These are phyloP conservation scores for Coelopa pilipes DNA, from an alignment of 2,888 invertebrate genomes.

Conservation along the genomic window DNA sequence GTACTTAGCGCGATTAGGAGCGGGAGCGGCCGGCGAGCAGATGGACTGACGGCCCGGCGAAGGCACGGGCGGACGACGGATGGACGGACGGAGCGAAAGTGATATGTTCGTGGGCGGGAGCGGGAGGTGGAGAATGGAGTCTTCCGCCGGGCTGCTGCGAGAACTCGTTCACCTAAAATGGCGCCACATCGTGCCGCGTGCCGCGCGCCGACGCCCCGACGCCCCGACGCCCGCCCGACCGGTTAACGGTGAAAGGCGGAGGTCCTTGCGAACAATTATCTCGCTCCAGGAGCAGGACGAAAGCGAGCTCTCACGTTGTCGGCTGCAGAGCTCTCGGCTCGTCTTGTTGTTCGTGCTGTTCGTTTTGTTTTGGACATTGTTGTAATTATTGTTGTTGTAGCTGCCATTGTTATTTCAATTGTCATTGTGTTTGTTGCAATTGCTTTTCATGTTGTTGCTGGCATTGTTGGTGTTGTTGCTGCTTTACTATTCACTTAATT, in stretches of 20 bases:
- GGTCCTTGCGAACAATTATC: constrained; percentile 13
- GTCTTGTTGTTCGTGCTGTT: not conserved
- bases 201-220: not conserved
- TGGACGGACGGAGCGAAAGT: too few species aligned
- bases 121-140: too few species aligned
- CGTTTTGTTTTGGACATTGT: not conserved
- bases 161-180: not conserved
- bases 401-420: not conserved
- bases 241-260: not conserved
- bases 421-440: too few species aligned
- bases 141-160: not conserved
- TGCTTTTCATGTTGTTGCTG: too few species aligned
- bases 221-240: not conserved
- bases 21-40: not conserved
- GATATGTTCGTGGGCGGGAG: too few species aligned
- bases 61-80: not conserved
- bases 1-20: constrained; percentile 20
- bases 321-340: too few species aligned
- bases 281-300: not conserved
- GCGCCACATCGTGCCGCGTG: not conserved
- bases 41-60: too few species aligned
- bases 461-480: not conserved
- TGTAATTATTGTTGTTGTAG: not conserved
- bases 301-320: not conserved
- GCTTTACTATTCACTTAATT: constrained; percentile 15